Percentiles rank a stretch among this genome's conserved stretches.
phyloP scores from a whole-genome alignment of 2,888 invertebrate genomes.

The Arenicola marina region DNA sequence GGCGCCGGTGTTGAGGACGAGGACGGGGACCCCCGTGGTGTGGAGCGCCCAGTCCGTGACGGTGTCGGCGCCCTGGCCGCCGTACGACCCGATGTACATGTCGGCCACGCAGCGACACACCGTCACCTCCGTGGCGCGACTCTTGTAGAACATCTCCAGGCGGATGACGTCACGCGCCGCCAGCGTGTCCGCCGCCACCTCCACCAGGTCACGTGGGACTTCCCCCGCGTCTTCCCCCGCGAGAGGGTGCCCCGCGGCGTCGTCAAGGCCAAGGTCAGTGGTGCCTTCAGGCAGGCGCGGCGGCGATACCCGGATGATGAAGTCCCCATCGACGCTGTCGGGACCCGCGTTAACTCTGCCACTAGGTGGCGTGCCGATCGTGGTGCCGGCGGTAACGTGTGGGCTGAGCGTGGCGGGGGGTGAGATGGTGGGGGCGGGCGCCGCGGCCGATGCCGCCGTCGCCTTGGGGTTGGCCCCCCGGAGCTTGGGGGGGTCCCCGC shows the following conservation, averaged over 20 bases:
- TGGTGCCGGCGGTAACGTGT: not conserved
- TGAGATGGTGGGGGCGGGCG: not conserved
- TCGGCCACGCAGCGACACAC: conserved; percentile 23
- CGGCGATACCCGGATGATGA: not conserved
- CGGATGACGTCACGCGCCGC: conserved; percentile 7
- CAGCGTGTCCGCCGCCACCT: not conserved
- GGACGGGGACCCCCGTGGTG: conserved; percentile 29
- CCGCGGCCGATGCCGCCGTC: not conserved
- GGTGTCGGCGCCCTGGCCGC: not conserved
- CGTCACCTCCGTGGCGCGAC: conserved; percentile 10
- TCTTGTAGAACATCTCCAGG: conserved; percentile 25
- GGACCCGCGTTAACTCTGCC: too few relatives aligned
- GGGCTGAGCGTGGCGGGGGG: not conserved
- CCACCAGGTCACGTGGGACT: conserved; percentile 1
- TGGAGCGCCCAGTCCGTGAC: conserved; percentile 12
- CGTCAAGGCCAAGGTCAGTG: too few relatives aligned
- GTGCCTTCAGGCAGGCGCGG: too few relatives aligned
- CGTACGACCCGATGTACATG: conserved; percentile 1
- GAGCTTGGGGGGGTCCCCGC: not conserved
- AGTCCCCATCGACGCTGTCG: too few relatives aligned
- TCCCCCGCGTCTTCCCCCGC: not conserved
- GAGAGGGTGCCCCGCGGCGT: not conserved
- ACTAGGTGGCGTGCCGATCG: not conserved
- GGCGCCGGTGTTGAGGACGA: conserved; percentile 25
- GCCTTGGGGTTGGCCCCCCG: not conserved